Evolutionary conservation across 2,113 vertebrate species (phyloP), one percentile per base, ranked within the genome.

Genomic region (Platichthys stellatus): DNA sequence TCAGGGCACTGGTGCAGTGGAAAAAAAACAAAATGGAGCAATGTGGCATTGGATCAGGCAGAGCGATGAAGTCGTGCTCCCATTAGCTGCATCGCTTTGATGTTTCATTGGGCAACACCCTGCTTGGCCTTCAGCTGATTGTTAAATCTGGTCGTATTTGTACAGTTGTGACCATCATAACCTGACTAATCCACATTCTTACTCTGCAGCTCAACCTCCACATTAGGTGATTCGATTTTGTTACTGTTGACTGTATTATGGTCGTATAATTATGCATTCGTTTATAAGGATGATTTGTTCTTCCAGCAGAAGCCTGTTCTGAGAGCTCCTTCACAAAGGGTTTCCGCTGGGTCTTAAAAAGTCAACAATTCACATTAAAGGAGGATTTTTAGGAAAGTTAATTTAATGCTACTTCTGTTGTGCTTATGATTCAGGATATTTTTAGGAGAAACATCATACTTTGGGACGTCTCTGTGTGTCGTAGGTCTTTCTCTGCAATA

Each of bases 1-100:
- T 88, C 63, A 80, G 31, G 61, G 66, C 78, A 43, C 63, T 76
- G 74, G 35, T 77, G 60, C 60, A 62, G 63, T 26, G 59, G 15
- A 28, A 74, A 66, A 72, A 73, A 53, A 77, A 77, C 4, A 6
- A 51, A 18, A 72, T 57, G 26, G 13, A 62, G 38, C 59, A 61
- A 72, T 14, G 17, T 12, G 8, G 63, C 28, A 47, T 67, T 59
- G 23, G 18, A 70, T 68, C 11, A 64, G 26, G 15, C 63, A 68
- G 49, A 69, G 11, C 2, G 38, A 65, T 23, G 21, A 31, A 69
- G 35, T 28, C 3, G 8, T n/a, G 40, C 21, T 74, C 40, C 20
- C 3, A 51, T 74, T 53, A 12, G 38, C 49, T 58, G 49, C 58
- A 66, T 63, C 24, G n/a, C 31, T 4, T 40, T 58, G 57, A 49